These are phyloP conservation scores for Oxyscelio sp. DNA, from an alignment of 2,888 invertebrate genomes.

Conservation along the genomic window DNA sequence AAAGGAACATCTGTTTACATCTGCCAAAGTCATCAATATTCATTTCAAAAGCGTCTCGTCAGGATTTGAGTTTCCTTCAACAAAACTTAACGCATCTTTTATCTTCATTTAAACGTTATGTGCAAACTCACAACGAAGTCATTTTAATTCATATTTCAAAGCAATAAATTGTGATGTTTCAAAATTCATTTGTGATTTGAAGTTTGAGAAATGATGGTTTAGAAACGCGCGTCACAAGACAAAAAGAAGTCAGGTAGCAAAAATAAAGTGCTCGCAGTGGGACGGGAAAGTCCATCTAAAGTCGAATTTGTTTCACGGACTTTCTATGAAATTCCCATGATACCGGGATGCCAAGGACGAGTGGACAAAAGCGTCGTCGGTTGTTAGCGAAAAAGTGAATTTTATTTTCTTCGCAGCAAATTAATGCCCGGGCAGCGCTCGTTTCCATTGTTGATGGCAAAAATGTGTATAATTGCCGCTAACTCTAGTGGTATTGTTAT, in stretches of 20 bases:
- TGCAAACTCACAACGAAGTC: too few species aligned
- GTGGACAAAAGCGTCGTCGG: constrained; percentile 21
- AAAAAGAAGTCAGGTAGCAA: constrained; percentile 6
- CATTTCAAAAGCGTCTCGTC: too few species aligned
- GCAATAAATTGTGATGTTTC: too few species aligned
- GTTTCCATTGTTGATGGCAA: constrained; percentile 38
- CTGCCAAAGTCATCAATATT: too few species aligned
- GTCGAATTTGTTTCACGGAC: neutral
- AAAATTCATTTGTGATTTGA: neutral
- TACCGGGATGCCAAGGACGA: constrained; percentile 18
- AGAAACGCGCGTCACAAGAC: neutral
- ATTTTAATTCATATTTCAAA: too few species aligned
- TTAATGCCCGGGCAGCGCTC: constrained; percentile 18
- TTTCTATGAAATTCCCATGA: constrained; percentile 40
- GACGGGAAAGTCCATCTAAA: neutral
- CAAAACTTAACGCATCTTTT: too few species aligned
- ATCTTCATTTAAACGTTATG: too few species aligned
- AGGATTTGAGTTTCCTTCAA: too few species aligned
- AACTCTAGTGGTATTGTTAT: too few species aligned
- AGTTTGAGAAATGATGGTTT: neutral
- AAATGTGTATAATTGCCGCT: constrained; percentile 37
- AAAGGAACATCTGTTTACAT: too few species aligned
- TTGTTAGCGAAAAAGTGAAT: constrained; percentile 21
- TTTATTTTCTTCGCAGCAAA: constrained; percentile 16
- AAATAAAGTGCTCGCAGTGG: neutral